Evolutionary conservation across 2,113 vertebrate species (phyloP), one percentile per base, ranked within the genome.

Genomic region (Dipodomys ordii): DNA sequence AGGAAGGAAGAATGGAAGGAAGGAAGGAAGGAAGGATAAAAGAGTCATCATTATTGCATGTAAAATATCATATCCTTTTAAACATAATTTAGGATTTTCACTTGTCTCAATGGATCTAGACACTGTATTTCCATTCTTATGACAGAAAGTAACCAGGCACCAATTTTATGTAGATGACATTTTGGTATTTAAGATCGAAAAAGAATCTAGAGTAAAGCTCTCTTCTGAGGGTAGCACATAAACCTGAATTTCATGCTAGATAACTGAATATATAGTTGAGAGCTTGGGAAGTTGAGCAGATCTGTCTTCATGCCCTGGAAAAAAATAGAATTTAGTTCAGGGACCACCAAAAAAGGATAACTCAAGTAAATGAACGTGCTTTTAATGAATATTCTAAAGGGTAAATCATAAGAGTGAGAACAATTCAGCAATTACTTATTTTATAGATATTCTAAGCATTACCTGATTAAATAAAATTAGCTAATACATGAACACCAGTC

Each of bases 31-130:
- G 53, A 57, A 13, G 15, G 3, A 57, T 13, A 57, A 57, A 57
- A 83, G 32, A 87, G 15, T 64, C 82, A 25, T 60, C 23, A 74
- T 80, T 67, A 53, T 23, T 83, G 2, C 68, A 11, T 46, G 25
- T 18, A 82, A 88, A 87, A 78, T 1, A 86, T 15, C 68, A 57
- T 2, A 87, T 11, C 30, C 91, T 81, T 91, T 86, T 91, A 79
- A 65, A 92, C 20, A 6, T 87, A 94, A 89, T 44, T 81, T 68
- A 39, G 20, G 3, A 28, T 90, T 93, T 96, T 39, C 23, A 35
- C 67, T 81, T 90, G 19, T 2, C 60, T 87, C 19, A 67, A 6
- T 15, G 28, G 44, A 89, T 76, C 39, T 71, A 64, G 44, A 22
- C 71, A 64, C 83, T 85, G 19, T 78, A 46, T 35, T 44, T 32